Evolutionary conservation across 2,888 invertebrate species (phyloP).

Genomic region (Meliscaeva auricollis): DNA sequence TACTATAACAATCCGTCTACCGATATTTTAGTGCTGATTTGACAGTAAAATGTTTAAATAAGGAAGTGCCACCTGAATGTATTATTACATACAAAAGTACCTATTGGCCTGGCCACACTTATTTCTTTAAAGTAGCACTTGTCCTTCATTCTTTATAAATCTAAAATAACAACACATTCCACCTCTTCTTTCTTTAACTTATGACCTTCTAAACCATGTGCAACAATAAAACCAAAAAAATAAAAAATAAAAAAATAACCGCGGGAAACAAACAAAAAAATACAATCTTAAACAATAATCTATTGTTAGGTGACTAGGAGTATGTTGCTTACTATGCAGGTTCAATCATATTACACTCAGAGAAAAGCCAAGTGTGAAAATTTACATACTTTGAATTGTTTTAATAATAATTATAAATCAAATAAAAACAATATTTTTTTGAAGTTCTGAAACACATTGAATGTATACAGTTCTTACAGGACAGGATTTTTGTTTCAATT

Average conservation of each 20-base stretch:
- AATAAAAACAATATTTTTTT: too few species aligned
- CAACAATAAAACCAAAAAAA: slow-evolving; percentile 34
- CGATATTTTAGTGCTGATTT: slow-evolving; percentile 1
- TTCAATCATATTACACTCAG: slow-evolving; percentile 45
- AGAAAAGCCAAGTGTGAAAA: too few species aligned
- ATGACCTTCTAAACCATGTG: slow-evolving; percentile 62
- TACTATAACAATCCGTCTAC: neutral
- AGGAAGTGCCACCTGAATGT: slow-evolving; percentile 28
- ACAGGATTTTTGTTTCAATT: too few species aligned
- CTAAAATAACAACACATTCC: slow-evolving; percentile 29
- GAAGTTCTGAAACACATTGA: too few species aligned
- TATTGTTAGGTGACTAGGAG: slow-evolving; percentile 54
- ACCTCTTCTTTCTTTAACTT: slow-evolving; percentile 42
- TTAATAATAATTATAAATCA: too few species aligned
- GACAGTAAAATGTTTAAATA: neutral
- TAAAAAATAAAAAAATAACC: neutral
- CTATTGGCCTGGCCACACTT: neutral
- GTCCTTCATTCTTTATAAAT: slow-evolving; percentile 49
- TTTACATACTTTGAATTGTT: too few species aligned
- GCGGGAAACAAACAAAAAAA: slow-evolving; percentile 36
- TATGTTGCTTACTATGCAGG: slow-evolving; percentile 66
- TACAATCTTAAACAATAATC: slow-evolving; percentile 56
- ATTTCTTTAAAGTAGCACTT: slow-evolving; percentile 34
- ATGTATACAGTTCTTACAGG: too few species aligned
- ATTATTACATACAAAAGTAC: neutral